Percentiles rank a stretch among this genome's conserved stretches.
phyloP scores from a whole-genome alignment of 2,888 invertebrate genomes.

The Drosophila lutescens region DNA sequence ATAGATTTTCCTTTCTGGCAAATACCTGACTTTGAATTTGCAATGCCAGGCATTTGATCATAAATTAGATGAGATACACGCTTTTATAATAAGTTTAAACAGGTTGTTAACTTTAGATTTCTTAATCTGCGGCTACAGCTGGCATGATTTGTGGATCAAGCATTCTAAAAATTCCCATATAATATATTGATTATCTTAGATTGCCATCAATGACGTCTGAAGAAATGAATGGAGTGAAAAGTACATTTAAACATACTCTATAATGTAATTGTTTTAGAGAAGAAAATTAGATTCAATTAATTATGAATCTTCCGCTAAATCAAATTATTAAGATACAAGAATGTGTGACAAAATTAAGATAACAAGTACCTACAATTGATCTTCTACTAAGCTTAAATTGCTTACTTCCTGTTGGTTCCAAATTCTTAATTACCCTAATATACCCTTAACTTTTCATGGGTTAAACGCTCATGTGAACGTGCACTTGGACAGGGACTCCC shows the following conservation, averaged over 20 bases:
- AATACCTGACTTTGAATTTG: constrained; percentile 4
- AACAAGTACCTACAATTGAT: background rate
- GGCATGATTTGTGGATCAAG: constrained; percentile 30
- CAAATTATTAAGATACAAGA: background rate
- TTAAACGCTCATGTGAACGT: constrained; percentile 49
- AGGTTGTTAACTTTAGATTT: background rate
- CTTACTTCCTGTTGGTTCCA: background rate
- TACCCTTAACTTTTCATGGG: too few species aligned
- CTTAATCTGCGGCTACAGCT: constrained; percentile 17
- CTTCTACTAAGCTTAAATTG: background rate
- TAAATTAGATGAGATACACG: background rate
- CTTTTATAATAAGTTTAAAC: background rate
- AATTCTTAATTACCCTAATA: background rate
- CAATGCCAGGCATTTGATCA: constrained; percentile 2
- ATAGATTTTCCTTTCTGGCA: background rate
- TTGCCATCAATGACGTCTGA: constrained; percentile 30
- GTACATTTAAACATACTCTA: background rate
- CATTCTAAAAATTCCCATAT: constrained; percentile 21
- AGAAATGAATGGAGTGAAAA: background rate
- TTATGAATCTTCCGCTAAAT: background rate
- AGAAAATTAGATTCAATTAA: too few species aligned
- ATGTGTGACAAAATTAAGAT: background rate
- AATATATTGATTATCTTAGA: constrained; percentile 10
- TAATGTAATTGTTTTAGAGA: background rate
- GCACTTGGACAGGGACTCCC: constrained; percentile 66